A percentile compares a stretch with the other conserved stretches of the same genome.
These are phyloP conservation scores for Cavia aperea DNA, from an alignment of 2,113 vertebrate species.

Conservation along the genomic window DNA sequence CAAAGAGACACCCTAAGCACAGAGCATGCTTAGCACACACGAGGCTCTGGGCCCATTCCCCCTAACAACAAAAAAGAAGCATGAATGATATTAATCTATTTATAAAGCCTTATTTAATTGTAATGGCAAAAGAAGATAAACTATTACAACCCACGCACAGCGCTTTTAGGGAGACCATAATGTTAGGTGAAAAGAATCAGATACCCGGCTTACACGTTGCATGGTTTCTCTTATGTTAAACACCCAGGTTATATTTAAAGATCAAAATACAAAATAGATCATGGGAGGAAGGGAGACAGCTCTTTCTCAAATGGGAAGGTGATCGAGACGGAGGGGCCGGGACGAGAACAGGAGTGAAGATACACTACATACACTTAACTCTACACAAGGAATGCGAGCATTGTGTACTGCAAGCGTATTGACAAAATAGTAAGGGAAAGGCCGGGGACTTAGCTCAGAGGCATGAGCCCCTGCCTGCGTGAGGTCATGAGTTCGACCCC, in stretches of 20 bases:
- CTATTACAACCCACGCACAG: neutral
- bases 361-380: too few species aligned
- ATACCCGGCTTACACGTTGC: neutral
- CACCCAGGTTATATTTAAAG: neutral
- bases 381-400: neutral
- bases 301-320: neutral
- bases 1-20: neutral
- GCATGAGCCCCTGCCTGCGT: too few species aligned
- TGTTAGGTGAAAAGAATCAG: neutral
- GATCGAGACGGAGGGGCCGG: neutral
- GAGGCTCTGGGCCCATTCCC: neutral
- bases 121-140: neutral
- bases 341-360: neutral
- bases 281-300: neutral
- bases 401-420: neutral
- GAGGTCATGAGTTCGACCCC: too few species aligned
- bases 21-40: neutral
- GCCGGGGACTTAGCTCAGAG: too few species aligned
- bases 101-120: neutral
- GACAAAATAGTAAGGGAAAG: too few species aligned
- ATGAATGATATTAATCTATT: neutral
- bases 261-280: neutral
- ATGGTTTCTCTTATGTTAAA: neutral
- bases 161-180: neutral
- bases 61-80: neutral